These are phyloP conservation scores for Podarcis raffonei DNA, from an alignment of 2,113 vertebrate species.

Conservation along the genomic window DNA sequence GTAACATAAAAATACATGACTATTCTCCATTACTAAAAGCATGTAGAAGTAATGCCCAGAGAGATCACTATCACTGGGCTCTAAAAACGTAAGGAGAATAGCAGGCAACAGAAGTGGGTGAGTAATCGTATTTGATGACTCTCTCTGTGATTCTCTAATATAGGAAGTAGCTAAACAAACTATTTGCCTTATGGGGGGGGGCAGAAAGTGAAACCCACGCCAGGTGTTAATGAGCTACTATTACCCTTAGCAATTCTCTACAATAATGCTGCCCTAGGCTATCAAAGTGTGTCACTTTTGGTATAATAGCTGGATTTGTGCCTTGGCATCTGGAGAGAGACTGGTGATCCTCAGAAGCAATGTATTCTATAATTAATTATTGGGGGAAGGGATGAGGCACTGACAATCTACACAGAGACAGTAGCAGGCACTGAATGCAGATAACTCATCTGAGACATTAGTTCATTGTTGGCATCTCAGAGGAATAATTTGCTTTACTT, in stretches of 20 bases:
- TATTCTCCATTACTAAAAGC: neutral
- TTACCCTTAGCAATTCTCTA: neutral
- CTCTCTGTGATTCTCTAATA: neutral
- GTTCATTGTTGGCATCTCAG: conserved; percentile 14
- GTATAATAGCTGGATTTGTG: neutral
- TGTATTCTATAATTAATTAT: conserved; percentile 27
- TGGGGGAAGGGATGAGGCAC: neutral
- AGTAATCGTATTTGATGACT: neutral
- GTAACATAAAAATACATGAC: neutral
- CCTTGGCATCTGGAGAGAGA: neutral
- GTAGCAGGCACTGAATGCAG: neutral
- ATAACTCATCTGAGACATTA: conserved; percentile 2
- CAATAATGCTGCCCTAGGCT: neutral
- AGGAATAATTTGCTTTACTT: conserved; percentile 5
- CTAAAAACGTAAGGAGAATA: neutral
- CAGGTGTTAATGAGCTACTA: neutral
- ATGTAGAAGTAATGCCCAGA: neutral
- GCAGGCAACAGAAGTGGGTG: neutral
- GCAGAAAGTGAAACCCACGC: neutral
- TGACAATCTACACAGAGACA: neutral
- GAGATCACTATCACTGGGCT: neutral
- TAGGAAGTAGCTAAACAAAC: neutral
- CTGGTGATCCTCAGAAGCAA: conserved; percentile 1
- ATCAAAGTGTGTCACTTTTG: neutral
- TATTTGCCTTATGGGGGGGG: rapidly evolving